A percentile compares a stretch with the other conserved stretches of the same genome.
These are phyloP conservation scores for Anas platyrhynchos DNA, from an alignment of 2,113 vertebrate genomes.

Conservation along the genomic window DNA sequence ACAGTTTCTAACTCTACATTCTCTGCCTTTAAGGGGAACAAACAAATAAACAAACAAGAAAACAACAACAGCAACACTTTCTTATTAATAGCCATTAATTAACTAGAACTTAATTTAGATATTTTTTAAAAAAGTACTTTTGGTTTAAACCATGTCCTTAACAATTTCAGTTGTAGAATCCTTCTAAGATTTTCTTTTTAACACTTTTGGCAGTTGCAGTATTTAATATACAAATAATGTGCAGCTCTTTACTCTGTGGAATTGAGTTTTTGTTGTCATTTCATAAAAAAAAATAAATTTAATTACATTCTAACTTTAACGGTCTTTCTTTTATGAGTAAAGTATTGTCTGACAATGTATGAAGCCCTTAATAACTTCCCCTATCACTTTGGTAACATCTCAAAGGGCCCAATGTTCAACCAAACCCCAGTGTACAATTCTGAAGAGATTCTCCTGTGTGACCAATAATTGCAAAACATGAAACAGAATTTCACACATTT, in stretches of 20 bases:
- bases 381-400: background rate
- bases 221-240: background rate
- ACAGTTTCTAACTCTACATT: background rate
- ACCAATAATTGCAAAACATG: background rate
- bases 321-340: background rate
- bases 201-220: background rate
- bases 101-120: background rate
- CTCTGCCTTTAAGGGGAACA: too few relatives aligned
- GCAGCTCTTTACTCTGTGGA: background rate
- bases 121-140: background rate
- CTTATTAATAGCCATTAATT: background rate
- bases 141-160: background rate
- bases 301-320: slow-evolving; percentile 16
- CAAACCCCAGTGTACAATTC: background rate
- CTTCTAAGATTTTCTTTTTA: background rate
- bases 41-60: too few relatives aligned
- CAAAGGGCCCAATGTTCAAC: background rate
- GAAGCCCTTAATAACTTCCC: background rate
- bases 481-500: slow-evolving; percentile 2
- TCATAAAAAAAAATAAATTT: slow-evolving; percentile 6
- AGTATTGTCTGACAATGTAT: background rate
- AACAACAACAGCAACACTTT: background rate
- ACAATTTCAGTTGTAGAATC: background rate
- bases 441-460: background rate
- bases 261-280: background rate